Evolutionary conservation across 2,888 invertebrate genomes (phyloP).

Genomic region (Conomelus anceps): DNA sequence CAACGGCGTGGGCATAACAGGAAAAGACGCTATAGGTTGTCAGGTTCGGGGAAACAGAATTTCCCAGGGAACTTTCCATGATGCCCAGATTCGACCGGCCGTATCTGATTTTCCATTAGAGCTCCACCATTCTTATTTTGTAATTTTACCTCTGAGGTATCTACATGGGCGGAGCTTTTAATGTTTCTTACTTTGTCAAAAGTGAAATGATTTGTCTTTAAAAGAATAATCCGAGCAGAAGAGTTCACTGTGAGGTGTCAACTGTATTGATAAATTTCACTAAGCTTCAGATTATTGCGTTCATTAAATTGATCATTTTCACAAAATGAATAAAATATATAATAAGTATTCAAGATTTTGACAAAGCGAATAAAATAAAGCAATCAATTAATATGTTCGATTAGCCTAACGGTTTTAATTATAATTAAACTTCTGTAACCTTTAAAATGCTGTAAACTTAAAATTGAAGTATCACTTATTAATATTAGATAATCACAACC

Average conservation of each 20-base stretch:
- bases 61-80: background rate
- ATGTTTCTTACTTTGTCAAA: background rate
- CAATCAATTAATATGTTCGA: no score
- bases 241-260: background rate
- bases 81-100: background rate
- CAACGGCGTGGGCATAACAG: background rate
- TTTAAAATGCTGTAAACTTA: no score
- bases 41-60: background rate
- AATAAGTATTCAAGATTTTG: no score
- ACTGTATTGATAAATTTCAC: no score
- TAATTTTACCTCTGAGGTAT: background rate
- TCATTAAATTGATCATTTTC: no score
- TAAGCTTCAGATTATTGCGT: no score
- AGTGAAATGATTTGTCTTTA: background rate
- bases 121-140: background rate
- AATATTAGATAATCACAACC: no score
- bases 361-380: no score
- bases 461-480: no score
- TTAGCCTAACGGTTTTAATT: no score
- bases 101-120: background rate
- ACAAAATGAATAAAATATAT: no score
- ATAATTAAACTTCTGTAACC: no score
- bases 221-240: background rate
- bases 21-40: background rate
- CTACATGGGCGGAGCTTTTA: background rate